Percentiles rank a stretch among this genome's conserved stretches.
Conservation (phyloP, 2,113 vertebrate genomes). For the Python bivittatus region DNA sequence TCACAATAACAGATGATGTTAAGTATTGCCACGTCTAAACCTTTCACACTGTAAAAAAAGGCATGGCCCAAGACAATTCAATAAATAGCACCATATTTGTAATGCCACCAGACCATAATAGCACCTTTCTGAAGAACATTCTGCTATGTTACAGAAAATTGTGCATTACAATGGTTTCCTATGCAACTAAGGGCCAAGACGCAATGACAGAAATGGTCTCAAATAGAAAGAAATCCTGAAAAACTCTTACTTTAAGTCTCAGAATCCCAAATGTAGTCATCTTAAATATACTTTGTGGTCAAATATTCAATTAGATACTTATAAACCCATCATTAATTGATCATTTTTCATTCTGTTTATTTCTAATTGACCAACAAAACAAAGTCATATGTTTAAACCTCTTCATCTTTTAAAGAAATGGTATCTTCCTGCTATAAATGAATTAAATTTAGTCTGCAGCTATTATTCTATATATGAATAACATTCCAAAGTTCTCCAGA, state of each 20-base stretch:
- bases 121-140: conserved; percentile 14
- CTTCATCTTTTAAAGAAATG: not conserved
- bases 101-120: not conserved
- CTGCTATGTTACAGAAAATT: not conserved
- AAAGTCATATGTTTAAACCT: not conserved
- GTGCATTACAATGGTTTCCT: fast-evolving
- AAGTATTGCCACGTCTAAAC: not conserved
- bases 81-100: not conserved
- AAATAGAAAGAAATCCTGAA: conserved; percentile 27
- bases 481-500: not conserved
- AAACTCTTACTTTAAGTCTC: conserved; percentile 24
- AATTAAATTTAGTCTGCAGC: conserved; percentile 1
- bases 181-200: conserved; percentile 26
- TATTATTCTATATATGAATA: conserved; percentile 27
- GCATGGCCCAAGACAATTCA: not conserved
- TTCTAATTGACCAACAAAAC: not conserved
- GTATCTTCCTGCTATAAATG: not conserved
- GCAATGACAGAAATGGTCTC: conserved; percentile 22
- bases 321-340: not conserved
- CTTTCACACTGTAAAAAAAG: not conserved
- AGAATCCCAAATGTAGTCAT: conserved; percentile 40
- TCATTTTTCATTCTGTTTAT: not conserved
- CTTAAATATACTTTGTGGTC: not conserved
- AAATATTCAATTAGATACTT: conserved; percentile 8
- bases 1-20: not conserved